Base-by-base conservation (phyloP, 2,888 invertebrate genomes). In the Cheilosia scutellata region DNA sequence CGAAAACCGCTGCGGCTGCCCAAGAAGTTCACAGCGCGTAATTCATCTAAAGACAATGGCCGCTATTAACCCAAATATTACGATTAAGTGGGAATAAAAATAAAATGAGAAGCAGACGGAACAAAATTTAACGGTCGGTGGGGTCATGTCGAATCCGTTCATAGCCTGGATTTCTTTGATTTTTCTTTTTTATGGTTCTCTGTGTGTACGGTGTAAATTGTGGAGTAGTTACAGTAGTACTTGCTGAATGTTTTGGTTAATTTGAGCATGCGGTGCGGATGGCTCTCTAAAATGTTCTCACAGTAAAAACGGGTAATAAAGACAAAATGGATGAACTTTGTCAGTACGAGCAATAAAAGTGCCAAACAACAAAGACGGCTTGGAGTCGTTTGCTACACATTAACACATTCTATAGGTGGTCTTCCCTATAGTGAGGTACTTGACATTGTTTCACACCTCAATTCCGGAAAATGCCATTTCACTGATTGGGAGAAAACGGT, bases 61-160 rank as follows among this genome's bases (percentile, higher is more conserved):
- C 53, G 62, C 80, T 66, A 84, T 84, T 84, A 84, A 84, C 84
- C 84, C 75, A 84, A 76, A 84, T 83, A 79, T 79, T 76, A 80
- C 80, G 80, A 79, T 79, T 76, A 80, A 84, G 80, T 63, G 78
- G 44, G 44, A 55, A 72, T 40, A 51, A 63, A 78, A 51, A 37
- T 20, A 49, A 40, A 51, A 47, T 47, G n/a, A 25, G 40, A 65
- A 29, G 44, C 37, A 62, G 20, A 27, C 25, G 47, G 51, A 58
- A 58, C 42, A 51, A 71, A 60, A 31, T 44, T 84, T 80, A 84
- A 84, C 75, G 84, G 84, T 80, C 80, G 71, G 42, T 44, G 75
- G 65, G 75, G 80, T 80, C 76, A 76, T 80, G 84, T 40, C 75
- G 70, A 80, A 71, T 76, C 80, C 75, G 84, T 84, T 84, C 57